Conservation (phyloP, 2,888 invertebrate species). For the Oxytorus armatus region DNA sequence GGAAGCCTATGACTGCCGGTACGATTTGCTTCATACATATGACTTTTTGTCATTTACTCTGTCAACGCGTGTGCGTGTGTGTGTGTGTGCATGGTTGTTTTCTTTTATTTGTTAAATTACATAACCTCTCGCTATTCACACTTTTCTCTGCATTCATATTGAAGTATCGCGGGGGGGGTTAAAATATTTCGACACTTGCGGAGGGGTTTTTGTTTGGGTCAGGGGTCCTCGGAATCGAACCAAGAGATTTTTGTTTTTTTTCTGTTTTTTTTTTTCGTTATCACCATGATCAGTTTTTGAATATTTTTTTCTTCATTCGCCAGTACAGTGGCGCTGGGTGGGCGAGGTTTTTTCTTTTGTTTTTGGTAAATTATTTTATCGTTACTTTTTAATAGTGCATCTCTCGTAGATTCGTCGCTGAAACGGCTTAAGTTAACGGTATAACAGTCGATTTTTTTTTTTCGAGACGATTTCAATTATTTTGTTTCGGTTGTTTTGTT, state of each 20-base stretch:
- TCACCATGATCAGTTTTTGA: neutral
- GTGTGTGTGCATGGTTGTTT: neutral
- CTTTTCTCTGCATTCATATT: slow-evolving; percentile 23
- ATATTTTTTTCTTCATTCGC: neutral
- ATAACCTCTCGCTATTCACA: neutral
- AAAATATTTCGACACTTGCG: slow-evolving; percentile 52
- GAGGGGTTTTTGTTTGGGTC: slow-evolving; percentile 59
- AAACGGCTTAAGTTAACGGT: no score
- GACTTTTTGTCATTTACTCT: slow-evolving; percentile 58
- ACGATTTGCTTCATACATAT: slow-evolving; percentile 67
- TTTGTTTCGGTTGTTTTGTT: neutral
- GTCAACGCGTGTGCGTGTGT: no score
- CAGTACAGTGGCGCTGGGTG: neutral
- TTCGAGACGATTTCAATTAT: slow-evolving; percentile 1
- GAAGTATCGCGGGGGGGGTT: slow-evolving; percentile 2
- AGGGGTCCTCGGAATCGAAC: slow-evolving; percentile 64
- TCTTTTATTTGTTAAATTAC: neutral
- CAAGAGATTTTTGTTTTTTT: slow-evolving; percentile 7
- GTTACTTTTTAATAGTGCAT: neutral
- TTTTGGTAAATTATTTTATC: neutral
- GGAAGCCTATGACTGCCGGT: slow-evolving; percentile 73
- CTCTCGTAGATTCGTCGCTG: slow-evolving; percentile 6
- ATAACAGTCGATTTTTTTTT: no score
- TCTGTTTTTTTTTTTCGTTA: no score
- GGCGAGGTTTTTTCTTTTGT: neutral